Base-by-base conservation (phyloP, 2,888 invertebrate species). In the Stenodema calcarata region DNA sequence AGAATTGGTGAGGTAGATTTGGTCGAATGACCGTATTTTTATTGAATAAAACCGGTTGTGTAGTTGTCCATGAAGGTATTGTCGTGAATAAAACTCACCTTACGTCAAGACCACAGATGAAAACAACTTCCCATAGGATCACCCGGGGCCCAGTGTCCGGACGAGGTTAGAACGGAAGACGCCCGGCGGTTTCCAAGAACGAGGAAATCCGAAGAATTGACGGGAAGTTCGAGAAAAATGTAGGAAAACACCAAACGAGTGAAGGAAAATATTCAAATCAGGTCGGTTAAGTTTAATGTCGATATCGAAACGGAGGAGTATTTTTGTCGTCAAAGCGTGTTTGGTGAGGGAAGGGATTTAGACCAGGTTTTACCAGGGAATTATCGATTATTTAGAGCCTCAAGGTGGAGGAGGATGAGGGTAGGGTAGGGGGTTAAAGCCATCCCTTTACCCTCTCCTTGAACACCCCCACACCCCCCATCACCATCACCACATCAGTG, bases 341-440 rank as follows among this genome's bases (percentile, higher is more conserved):
- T 23, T 14, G 50, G 7, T 23, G 79, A 79, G 50, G 79, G 50
- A 50, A 79, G 79, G 79, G 79, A 79, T 79, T 79, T 79, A 79
- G 83, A 42, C 70, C 70, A 83, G 83, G 83, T 83, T 83, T 83
- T 83, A 83, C 83, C 42, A 83, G 83, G 44, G 83, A 83, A 83
- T 83, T 83, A 83, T 83, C 83, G 83, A 83, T 83, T 83, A 83
- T 83, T 83, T 83, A 83, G 83, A 83, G 70, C 83, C 73, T 79
- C 79, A 6, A 14, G 70, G 54, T 35, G 83, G 83, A 47, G 50
- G 28, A n/a, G n/a, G n/a, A n/a, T n/a, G n/a, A n/a, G n/a, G n/a
- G n/a, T n/a, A n/a, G n/a, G n/a, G n/a, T n/a, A n/a, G n/a, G n/a
- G n/a, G n/a, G n/a, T n/a, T n/a, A n/a, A n/a, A 62, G 35, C 18